A percentile compares a stretch with the other conserved stretches of the same genome.
Conservation (phyloP, 2,797 vertebrate species). For the Eulemur mongoz region DNA sequence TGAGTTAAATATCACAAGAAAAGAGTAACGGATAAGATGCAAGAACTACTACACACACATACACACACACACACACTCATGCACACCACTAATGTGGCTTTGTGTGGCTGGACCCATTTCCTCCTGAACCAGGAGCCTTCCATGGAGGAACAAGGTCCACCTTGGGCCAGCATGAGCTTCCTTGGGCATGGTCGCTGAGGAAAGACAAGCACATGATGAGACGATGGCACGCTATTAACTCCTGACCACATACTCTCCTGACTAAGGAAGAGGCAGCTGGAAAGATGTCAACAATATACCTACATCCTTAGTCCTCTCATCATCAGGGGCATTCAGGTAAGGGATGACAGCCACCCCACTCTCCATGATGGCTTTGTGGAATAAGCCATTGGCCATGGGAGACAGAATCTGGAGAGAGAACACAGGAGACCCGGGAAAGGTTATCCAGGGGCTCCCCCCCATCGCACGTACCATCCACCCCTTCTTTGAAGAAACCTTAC, state of each 20-base stretch:
- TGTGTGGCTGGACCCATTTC: not conserved
- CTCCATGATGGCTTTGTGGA: slow-evolving; percentile 92
- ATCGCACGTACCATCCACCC: not conserved
- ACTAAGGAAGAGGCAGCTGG: not conserved
- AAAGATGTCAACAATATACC: not conserved
- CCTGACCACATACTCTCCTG: not conserved
- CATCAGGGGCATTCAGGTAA: not conserved
- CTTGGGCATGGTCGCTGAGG: not conserved
- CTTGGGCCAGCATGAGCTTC: not conserved
- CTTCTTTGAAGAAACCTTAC: not conserved
- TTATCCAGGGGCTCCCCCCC: not conserved
- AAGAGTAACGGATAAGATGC: not conserved
- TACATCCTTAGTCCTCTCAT: slow-evolving; percentile 28
- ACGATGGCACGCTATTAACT: not conserved
- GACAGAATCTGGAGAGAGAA: slow-evolving; percentile 87
- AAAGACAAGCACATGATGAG: not conserved
- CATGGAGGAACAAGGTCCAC: not conserved
- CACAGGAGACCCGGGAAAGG: not conserved
- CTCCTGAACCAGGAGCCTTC: not conserved
- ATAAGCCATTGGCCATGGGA: slow-evolving; percentile 88
- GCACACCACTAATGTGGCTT: not conserved
- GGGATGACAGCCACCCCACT: slow-evolving; percentile 86
- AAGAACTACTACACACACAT: not conserved
- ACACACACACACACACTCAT: no score
- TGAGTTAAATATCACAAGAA: not conserved